A percentile compares a stretch with the other conserved stretches of the same genome.
These are phyloP conservation scores for Perccottus glenii DNA, from an alignment of 2,113 vertebrate genomes.

Conservation along the genomic window DNA sequence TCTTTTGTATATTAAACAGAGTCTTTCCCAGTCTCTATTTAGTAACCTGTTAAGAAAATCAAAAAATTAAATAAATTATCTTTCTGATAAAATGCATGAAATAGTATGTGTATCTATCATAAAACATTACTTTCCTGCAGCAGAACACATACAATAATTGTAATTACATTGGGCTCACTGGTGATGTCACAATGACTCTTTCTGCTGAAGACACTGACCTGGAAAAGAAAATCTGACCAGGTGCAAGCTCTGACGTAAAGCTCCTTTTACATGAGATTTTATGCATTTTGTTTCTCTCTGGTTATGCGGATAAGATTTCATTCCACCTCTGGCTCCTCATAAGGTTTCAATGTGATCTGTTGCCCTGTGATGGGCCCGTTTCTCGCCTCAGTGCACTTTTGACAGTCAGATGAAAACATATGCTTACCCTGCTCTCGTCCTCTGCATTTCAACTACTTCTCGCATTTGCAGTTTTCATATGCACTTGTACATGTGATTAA, in stretches of 20 bases:
- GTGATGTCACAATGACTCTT: slow-evolving; percentile 25
- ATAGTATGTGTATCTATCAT: no score
- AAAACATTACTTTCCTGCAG: no score
- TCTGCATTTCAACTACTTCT: slow-evolving; percentile 6
- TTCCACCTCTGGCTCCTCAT: background rate
- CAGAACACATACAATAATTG: no score
- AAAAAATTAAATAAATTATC: no score
- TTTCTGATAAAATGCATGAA: no score
- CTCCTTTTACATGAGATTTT: background rate
- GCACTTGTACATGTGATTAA: background rate
- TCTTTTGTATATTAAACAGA: no score
- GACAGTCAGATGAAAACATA: slow-evolving; percentile 9
- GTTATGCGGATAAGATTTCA: background rate
- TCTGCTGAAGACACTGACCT: slow-evolving; percentile 48
- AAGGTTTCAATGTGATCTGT: background rate
- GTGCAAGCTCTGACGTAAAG: slow-evolving; percentile 27
- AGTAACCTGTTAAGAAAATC: no score
- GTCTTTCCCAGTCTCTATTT: no score
- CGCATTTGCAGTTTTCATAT: background rate
- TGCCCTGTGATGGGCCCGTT: background rate
- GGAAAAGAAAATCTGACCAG: slow-evolving; percentile 53
- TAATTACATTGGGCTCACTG: slow-evolving; percentile 24
- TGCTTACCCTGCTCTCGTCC: slow-evolving; percentile 6
- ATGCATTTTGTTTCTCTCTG: background rate
- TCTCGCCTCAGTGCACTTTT: slow-evolving; percentile 6